Conservation (phyloP, 2,888 invertebrate species). For the Athripsodes cinereus region DNA sequence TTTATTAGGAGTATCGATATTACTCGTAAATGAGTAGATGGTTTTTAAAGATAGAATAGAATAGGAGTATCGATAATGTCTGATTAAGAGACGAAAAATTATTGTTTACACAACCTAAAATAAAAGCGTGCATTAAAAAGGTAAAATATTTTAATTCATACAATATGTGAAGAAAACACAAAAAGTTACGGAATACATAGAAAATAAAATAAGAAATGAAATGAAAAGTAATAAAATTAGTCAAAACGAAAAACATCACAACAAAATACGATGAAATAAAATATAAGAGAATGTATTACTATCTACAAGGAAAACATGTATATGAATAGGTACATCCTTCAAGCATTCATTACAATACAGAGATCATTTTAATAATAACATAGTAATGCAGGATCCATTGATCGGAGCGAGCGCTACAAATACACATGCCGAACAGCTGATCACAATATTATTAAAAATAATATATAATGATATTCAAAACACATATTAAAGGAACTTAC, state of each 20-base stretch:
- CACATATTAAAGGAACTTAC: constrained; percentile 27
- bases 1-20: too few species aligned
- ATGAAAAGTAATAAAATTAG: constrained; percentile 24
- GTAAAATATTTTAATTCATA: too few species aligned
- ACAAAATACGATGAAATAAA: neutral
- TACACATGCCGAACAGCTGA: too few species aligned
- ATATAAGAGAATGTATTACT: neutral
- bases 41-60: too few species aligned
- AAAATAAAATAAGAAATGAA: constrained; percentile 21
- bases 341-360: constrained; percentile 24
- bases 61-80: too few species aligned
- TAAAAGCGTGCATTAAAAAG: too few species aligned
- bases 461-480: neutral
- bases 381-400: constrained; percentile 5
- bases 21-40: too few species aligned
- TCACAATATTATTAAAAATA: neutral
- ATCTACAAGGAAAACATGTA: neutral
- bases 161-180: too few species aligned
- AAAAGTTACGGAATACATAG: too few species aligned
- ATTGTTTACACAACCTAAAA: too few species aligned
- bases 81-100: too few species aligned
- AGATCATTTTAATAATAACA: constrained; percentile 25
- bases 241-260: constrained; percentile 19
- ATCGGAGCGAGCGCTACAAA: too few species aligned
- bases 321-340: constrained; percentile 16